Base-by-base conservation (phyloP, 2,797 vertebrate species). In the Lacerta viridis region DNA sequence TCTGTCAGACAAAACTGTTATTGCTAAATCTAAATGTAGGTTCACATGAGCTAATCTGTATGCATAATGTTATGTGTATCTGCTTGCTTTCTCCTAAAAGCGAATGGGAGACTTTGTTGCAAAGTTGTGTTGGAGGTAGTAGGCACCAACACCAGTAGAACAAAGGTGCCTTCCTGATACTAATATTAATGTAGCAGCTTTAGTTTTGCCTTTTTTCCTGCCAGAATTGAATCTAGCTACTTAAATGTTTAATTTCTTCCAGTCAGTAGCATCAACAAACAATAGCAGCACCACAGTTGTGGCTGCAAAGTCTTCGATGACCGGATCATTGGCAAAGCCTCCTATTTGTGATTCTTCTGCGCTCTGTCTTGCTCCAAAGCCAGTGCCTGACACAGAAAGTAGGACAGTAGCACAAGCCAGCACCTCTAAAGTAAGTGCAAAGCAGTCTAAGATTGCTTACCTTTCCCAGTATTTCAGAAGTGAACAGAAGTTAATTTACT, bases 341-440 rank as follows among this genome's bases (percentile, higher is more conserved):
- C 33, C 82, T 68, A 13, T 59, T 76, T 64, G 87, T 43, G 66
- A 39, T 29, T 55, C 91, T 69, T 80, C 89, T 18, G 46, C 79
- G 23, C 79, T 89, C 3, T 83, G 92, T 76, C 61, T 91, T 71
- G 88, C 94, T 87, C 93, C 95, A 80, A 95, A 94, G 87, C 95
- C 96, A 88, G 89, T 95, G 90, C 92, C 79, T 86, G 93, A 93
- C 79, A 97, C 95, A 96, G 97, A 96, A 93, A 93, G 85, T 82
- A 92, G 89, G 85, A 93, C 93, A 92, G 87, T 93, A 92, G 91
- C 94, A 92, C 97, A 96, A 94, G 87, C 93, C 79, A 89, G 91
- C 15, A 84, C 95, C 92, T 96, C 97, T 75, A 91, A 96, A 33
- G 98, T 98, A 96, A 97, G 97, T 77, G 39, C 23, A 89, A 88